A percentile compares a stretch with the other conserved stretches of the same genome.
phyloP scores from a whole-genome alignment of 2,113 vertebrate genomes.

The Orthochromis malagaraziensis region DNA sequence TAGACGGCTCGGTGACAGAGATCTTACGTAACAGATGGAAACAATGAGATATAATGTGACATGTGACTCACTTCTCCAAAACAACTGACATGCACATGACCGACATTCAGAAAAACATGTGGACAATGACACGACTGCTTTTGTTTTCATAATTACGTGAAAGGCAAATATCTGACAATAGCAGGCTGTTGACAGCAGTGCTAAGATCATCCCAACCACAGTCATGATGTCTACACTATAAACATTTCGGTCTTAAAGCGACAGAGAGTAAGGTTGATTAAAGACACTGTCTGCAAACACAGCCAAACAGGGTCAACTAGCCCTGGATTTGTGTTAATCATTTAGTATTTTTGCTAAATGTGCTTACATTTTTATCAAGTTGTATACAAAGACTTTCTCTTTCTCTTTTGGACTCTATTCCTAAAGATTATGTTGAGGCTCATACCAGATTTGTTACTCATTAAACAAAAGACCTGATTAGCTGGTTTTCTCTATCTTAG shows the following conservation, averaged over 20 bases:
- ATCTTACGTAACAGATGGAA: background rate
- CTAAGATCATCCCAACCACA: background rate
- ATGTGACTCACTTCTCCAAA: background rate
- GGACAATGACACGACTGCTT: background rate
- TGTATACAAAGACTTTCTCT: background rate
- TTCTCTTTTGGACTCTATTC: background rate
- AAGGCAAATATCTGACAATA: background rate
- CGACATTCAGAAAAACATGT: background rate
- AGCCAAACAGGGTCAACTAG: background rate
- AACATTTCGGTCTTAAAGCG: background rate
- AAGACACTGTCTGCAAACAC: background rate
- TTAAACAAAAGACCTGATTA: background rate
- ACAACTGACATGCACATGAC: background rate
- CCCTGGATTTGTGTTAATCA: background rate
- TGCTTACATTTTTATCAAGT: background rate
- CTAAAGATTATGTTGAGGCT: background rate
- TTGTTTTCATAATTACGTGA: background rate
- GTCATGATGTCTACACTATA: background rate
- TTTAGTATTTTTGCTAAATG: fast-evolving
- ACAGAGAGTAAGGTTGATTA: background rate
- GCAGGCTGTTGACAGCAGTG: background rate
- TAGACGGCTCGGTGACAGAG: background rate
- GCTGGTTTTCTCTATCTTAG: background rate
- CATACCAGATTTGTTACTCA: background rate
- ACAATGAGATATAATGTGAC: background rate